Evolutionary conservation across 2,888 invertebrate genomes (phyloP), one percentile per base, ranked within the genome.

Genomic region (Hydropsyche betteni): DNA sequence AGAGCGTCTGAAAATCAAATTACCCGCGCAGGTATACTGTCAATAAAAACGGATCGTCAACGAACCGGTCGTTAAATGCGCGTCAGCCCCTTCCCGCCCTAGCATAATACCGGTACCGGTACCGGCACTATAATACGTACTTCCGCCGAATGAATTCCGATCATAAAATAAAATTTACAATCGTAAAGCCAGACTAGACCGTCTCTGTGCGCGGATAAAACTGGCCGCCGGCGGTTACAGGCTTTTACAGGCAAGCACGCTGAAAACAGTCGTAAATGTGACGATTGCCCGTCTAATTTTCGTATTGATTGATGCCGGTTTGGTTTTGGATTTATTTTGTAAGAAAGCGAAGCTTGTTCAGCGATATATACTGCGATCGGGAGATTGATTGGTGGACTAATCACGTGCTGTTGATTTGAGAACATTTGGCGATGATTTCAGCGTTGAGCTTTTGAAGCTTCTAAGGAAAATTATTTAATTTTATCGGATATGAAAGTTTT

Each of bases 141-240:
- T 44, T 44, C 44, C 74, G 44, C 70, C 38, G 70, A 86, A 86
- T 86, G 84, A 85, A 84, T 87, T 87, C 86, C 85, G 87, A 86
- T 87, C 87, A 86, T 87, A 87, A 87, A 87, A 85, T 84, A 87
- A 87, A 87, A 87, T 87, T 87, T 87, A 87, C 87, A 87, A 86
- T 86, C 87, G 87, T 87, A 87, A 87, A 86, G 50, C 34, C 16
- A 53, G 74, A 16, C 14, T 24, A 24, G 24, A 24, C 24, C 7
- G 24, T 24, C 24, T 24, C 24, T 24, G 24, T 24, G 24, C 24
- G 24, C 24, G 55, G 55, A 55, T 52, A n/a, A n/a, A 52, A 10
- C 10, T n/a, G 52, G 52, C 10, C 52, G 52, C 44, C 7, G 44
- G 10, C 44, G 44, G 44, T 44, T 44, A 44, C 44, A 44, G 44